Evolutionary conservation across 1,140 invertebrate genomes (phyloP), one percentile per base, ranked within the genome.

Genomic region (Orius laevigatus): DNA sequence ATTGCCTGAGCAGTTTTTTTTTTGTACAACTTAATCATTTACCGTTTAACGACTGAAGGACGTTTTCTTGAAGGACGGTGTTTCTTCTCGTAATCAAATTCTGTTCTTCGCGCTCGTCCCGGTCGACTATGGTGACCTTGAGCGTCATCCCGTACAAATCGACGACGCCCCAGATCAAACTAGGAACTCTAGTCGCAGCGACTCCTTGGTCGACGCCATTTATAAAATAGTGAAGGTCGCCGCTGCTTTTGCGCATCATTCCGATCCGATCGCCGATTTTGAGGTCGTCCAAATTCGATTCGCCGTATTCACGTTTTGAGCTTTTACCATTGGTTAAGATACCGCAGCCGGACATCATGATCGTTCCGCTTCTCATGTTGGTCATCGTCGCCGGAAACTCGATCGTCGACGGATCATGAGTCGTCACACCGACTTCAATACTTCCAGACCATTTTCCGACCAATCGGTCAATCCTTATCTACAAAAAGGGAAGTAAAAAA

Each of bases 301-400:
- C 79, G 0, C 89, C 90, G 65, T 96, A 95, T 62, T 94, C 88
- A 25, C 86, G 71, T 50, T 85, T 76, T 1, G 84, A 91, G 3
- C 88, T 89, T 66, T 93, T 90, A 2, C 90, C 90, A 66, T 94
- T 94, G 5, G 88, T 84, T 3, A 94, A 66, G 56, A 96, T 93
- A 34, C 90, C 90, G 68, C 86, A 90, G 1, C 91, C 90, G 33
- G 88, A 93, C 89, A 96, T 94, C 85, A 96, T 94, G 3, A 90
- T 90, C 2, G 90, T 94, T 1, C 91, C 90, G 11, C 45, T 43
- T 49, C 88, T 74, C 80, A 96, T 85, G 64, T 95, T 94, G 1
- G 91, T 97, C 90, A 97, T 94, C 10, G 92, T 97, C 1, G 88
- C 87, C 18, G 91, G 92, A 66, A 94, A 94, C 40, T 92, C 81